phyloP scores from a whole-genome alignment of 2,797 vertebrate species.

The Selene dorsalis region DNA sequence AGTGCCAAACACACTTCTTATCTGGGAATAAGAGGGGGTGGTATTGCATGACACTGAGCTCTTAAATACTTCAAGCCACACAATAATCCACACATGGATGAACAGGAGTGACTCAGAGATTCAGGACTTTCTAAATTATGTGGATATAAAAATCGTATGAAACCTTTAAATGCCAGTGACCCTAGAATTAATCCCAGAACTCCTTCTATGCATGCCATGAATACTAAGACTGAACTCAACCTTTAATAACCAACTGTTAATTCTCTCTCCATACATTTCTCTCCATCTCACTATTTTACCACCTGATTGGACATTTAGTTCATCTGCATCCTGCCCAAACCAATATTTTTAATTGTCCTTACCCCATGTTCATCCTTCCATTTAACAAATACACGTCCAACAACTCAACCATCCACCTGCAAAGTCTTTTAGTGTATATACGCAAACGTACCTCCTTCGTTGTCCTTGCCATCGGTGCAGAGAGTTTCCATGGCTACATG shows the following conservation, averaged over 20 bases:
- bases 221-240: not conserved
- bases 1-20: too few relatives aligned
- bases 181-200: not conserved
- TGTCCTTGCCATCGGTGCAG: constrained; percentile 97
- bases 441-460: constrained; percentile 91
- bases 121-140: too few relatives aligned
- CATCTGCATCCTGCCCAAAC: not conserved
- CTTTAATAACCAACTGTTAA: not conserved
- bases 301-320: not conserved
- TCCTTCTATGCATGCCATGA: not conserved
- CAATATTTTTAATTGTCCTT: not conserved
- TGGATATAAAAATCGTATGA: too few relatives aligned
- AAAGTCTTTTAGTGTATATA: not conserved
- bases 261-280: not conserved
- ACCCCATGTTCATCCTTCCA: constrained; percentile 11
- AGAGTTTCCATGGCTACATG: constrained; percentile 99
- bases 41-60: too few relatives aligned
- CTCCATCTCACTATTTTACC: not conserved
- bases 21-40: too few relatives aligned
- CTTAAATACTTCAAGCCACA: too few relatives aligned
- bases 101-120: too few relatives aligned
- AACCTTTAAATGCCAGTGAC: not conserved
- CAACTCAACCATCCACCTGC: not conserved
- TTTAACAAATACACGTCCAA: constrained; percentile 1
- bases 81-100: too few relatives aligned